Conservation (phyloP, 2,797 vertebrate genomes). For the Coluber constrictor region DNA sequence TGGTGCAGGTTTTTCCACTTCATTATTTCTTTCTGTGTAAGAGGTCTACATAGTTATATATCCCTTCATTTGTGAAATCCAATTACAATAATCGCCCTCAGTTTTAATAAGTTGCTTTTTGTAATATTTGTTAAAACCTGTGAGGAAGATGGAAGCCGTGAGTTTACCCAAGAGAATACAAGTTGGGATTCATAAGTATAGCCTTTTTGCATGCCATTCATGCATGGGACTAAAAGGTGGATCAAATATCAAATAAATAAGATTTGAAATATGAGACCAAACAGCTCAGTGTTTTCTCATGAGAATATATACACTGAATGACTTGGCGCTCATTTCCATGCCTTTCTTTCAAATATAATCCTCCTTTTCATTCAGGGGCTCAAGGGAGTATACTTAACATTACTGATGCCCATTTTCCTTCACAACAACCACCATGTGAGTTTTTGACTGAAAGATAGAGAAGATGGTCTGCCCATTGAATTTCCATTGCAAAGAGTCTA, state of each 20-base stretch:
- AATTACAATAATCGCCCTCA: background rate
- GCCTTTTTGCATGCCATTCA: background rate
- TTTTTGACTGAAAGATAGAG: background rate
- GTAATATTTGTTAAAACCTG: background rate
- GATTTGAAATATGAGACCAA: background rate
- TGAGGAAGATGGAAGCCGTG: background rate
- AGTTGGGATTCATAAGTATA: slow-evolving; percentile 6
- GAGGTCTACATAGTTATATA: slow-evolving; percentile 38
- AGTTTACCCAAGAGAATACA: background rate
- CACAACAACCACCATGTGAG: background rate
- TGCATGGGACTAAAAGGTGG: slow-evolving; percentile 8
- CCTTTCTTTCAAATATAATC: background rate
- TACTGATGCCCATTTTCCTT: background rate
- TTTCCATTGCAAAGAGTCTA: background rate
- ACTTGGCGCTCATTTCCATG: slow-evolving; percentile 25
- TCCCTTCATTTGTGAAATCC: slow-evolving; percentile 32
- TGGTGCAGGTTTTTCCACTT: slow-evolving; percentile 21
- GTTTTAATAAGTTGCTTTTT: slow-evolving; percentile 44
- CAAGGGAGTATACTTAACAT: background rate
- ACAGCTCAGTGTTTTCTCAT: background rate
- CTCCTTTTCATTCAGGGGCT: background rate
- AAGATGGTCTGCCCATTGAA: background rate
- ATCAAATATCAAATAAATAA: background rate
- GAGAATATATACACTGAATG: background rate
- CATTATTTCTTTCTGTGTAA: background rate